Percentiles rank a stretch among this genome's conserved stretches.
phyloP scores from a whole-genome alignment of 2,888 invertebrate genomes.

The Falcaria lacertinaria region DNA sequence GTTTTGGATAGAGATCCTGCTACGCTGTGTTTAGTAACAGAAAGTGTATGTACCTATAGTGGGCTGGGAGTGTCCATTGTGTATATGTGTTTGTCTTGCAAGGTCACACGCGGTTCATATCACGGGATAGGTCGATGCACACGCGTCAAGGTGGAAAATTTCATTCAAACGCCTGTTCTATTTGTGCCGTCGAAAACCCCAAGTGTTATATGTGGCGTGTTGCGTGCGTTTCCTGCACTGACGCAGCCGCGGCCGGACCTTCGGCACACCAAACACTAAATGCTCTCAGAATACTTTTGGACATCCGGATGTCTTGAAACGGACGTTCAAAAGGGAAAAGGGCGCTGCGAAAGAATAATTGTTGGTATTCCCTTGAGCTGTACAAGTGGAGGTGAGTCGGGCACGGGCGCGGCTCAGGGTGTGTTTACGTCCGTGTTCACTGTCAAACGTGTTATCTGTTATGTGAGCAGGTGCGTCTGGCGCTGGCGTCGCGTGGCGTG shows the following conservation, averaged over 20 bases:
- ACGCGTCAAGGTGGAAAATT: constrained; percentile 69
- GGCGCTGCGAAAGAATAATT: constrained; percentile 12
- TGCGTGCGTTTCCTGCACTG: constrained; percentile 60
- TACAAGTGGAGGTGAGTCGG: constrained; percentile 9
- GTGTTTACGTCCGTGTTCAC: constrained; percentile 72
- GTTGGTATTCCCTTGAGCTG: constrained; percentile 13
- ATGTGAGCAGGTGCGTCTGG: constrained; percentile 66
- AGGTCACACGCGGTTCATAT: constrained; percentile 66
- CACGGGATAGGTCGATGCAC: constrained; percentile 72
- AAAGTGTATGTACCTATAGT: constrained; percentile 47
- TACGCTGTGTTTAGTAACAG: constrained; percentile 25
- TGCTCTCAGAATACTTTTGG: constrained; percentile 54
- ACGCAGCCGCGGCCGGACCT: constrained; percentile 7
- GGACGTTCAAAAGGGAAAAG: constrained; percentile 25
- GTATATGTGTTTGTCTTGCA: constrained; percentile 61
- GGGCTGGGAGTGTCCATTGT: constrained; percentile 43
- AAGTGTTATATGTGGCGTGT: constrained; percentile 59
- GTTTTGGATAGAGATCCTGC: not conserved
- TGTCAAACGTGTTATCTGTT: constrained; percentile 72
- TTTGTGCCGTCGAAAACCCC: constrained; percentile 62
- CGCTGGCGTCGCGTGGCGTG: constrained; percentile 39
- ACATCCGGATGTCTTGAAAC: constrained; percentile 46
- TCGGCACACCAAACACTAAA: constrained; percentile 25
- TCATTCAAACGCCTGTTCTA: constrained; percentile 73
- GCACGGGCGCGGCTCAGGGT: constrained; percentile 23